Conservation (phyloP, 2,888 invertebrate genomes). For the Megastigmus dorsalis region DNA sequence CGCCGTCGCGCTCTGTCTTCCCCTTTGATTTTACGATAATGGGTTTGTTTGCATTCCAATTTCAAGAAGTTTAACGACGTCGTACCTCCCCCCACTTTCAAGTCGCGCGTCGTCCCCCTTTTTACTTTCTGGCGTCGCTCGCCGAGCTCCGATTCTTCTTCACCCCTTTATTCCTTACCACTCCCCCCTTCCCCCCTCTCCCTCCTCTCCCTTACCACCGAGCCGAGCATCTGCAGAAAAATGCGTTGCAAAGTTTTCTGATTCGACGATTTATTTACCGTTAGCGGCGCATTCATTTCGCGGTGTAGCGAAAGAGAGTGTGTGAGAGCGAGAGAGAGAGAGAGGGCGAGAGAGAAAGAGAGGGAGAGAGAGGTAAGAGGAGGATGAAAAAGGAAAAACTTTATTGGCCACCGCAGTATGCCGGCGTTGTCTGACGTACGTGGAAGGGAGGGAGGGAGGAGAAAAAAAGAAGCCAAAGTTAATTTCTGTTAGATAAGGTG, state of each 20-base stretch:
- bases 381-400: constrained; percentile 37
- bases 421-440: too few species aligned
- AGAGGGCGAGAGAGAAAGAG: too few species aligned
- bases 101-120: constrained; percentile 37
- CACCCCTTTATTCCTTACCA: background rate
- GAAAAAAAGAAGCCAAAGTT: constrained; percentile 44
- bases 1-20: constrained; percentile 64
- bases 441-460: background rate
- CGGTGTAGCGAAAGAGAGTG: too few species aligned
- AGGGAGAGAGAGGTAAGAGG: too few species aligned
- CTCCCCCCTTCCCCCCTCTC: background rate
- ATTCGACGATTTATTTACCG: constrained; percentile 39
- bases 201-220: background rate
- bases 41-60: constrained; percentile 71
- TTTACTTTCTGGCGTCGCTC: constrained; percentile 40
- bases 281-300: constrained; percentile 37
- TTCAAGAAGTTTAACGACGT: constrained; percentile 67
- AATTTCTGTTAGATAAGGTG: constrained; percentile 54
- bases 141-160: background rate
- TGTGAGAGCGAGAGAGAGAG: too few species aligned
- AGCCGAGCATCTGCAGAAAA: constrained; percentile 35
- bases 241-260: constrained; percentile 36
- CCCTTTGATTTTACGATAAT: constrained; percentile 70
- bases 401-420: constrained; percentile 36
- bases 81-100: constrained; percentile 54